phyloP scores from a whole-genome alignment of 2,888 invertebrate genomes.

The Fabriciana adippe region DNA sequence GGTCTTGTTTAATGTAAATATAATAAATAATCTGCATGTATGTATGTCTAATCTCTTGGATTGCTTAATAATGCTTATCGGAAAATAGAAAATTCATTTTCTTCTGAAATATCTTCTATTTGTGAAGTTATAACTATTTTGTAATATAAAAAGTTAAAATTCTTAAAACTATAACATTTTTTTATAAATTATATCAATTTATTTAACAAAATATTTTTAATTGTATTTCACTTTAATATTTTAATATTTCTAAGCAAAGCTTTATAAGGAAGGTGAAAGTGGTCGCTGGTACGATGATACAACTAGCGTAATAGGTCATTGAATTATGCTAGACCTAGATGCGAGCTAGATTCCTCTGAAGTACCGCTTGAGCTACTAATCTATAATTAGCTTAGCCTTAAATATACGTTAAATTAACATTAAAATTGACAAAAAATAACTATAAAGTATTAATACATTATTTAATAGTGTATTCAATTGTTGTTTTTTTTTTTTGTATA shows the following conservation, averaged over 20 bases:
- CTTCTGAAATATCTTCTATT: too few relatives aligned
- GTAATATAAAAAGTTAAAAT: too few relatives aligned
- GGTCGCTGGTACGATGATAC: constrained; percentile 59
- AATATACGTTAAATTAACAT: neutral
- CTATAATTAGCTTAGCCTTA: constrained; percentile 7
- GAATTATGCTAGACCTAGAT: constrained; percentile 48
- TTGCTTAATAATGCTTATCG: too few relatives aligned
- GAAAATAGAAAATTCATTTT: too few relatives aligned
- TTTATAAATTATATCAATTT: too few relatives aligned
- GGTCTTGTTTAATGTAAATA: constrained; percentile 4
- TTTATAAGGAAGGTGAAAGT: constrained; percentile 58
- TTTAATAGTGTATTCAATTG: too few relatives aligned
- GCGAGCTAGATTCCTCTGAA: constrained; percentile 36
- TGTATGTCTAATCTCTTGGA: too few relatives aligned
- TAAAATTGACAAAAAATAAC: neutral
- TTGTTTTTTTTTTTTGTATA: too few relatives aligned
- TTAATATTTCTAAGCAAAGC: constrained; percentile 17
- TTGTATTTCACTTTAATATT: constrained; percentile 3
- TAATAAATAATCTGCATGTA: neutral
- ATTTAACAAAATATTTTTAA: too few relatives aligned
- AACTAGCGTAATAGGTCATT: constrained; percentile 68
- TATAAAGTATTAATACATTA: too few relatives aligned
- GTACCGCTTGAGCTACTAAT: constrained; percentile 27
- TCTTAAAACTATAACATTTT: too few relatives aligned
- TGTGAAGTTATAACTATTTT: too few relatives aligned